A percentile compares a stretch with the other conserved stretches of the same genome.
Evolutionary conservation across 2,888 invertebrate species (phyloP).

Genomic region (Acrocera orbiculus): DNA sequence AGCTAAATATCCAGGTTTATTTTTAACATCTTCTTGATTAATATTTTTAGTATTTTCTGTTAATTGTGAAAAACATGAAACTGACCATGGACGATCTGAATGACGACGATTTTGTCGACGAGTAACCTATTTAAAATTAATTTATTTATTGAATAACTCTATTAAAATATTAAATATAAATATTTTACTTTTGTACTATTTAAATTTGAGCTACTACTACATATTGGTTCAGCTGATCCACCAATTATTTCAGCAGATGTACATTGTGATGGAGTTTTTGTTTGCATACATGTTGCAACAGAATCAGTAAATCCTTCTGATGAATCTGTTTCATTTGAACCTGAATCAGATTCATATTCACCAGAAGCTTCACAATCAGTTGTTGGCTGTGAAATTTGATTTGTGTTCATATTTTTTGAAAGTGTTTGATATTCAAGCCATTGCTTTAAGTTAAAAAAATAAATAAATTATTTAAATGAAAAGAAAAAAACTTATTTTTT

Average conservation of each 20-base stretch:
- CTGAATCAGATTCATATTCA: constrained; percentile 43
- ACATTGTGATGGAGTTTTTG: constrained; percentile 33
- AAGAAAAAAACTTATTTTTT: neutral
- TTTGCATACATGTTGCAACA: constrained; percentile 44
- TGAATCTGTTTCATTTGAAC: constrained; percentile 49
- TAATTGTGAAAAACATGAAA: constrained; percentile 66
- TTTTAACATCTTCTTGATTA: constrained; percentile 34
- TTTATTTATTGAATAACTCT: too few species aligned
- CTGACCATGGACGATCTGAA: constrained; percentile 64
- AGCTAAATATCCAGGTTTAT: too few species aligned
- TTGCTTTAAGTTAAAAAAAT: constrained; percentile 22
- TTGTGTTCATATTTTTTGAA: constrained; percentile 12
- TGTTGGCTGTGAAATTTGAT: constrained; percentile 12
- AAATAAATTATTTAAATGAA: constrained; percentile 1
- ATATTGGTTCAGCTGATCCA: constrained; percentile 40
- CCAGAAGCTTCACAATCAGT: constrained; percentile 69
- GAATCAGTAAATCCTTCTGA: constrained; percentile 65
- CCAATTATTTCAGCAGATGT: constrained; percentile 34
- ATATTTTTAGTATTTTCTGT: constrained; percentile 31
- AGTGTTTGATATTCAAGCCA: constrained; percentile 30
- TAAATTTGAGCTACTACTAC: constrained; percentile 21
- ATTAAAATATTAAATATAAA: too few species aligned
- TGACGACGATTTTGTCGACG: constrained; percentile 31
- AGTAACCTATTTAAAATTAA: constrained; percentile 46
- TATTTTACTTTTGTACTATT: too few species aligned